Evolutionary conservation across 2,113 vertebrate species (phyloP), one percentile per base, ranked within the genome.

Genomic region (Empidonax alnorum): DNA sequence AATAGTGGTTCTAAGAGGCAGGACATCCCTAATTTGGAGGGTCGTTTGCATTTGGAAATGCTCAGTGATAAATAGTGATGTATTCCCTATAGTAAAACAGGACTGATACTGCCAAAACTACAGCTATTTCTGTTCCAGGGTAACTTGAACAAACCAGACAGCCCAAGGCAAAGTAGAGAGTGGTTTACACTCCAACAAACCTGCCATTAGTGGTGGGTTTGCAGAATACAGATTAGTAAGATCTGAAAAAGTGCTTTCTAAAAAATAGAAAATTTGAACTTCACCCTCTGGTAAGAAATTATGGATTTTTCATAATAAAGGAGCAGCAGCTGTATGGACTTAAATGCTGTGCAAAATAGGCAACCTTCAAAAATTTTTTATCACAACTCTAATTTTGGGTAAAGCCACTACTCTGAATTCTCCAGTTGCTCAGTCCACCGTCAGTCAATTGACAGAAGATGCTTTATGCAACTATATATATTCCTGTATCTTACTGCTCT

Each of bases 21-120:
- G 97, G 97, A 97, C 97, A 97, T 98, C 96, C 96, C 97, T 98
- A 96, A 98, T 98, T 97, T 97, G 96, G 96, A 98, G 97, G 96
- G 98, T 96, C 91, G 96, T 98, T 98, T 98, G 96, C 98, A 97
- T 98, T 97, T 97, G 96, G 97, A 98, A 98, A 98, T 91, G 89
- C 89, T 98, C 93, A 90, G 80, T 96, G 93, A 93, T 96, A 97
- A 97, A 95, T 83, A 96, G 90, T 78, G 75, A 97, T 93, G 96
- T 97, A 97, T 97, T 97, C 97, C 97, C 96, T 88, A 74, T 73
- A 95, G 97, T 96, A 96, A 97, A 96, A 77, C 66, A 97, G 95
- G 94, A 97, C 79, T 75, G 72, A 93, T 91, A 72, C 85, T 96
- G 97, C 97, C 97, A 97, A 97, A 97, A 96, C 91, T 46, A 62